Evolutionary conservation across 1,140 invertebrate species (phyloP), one percentile per base, ranked within the genome.

Genomic region (Pararge aegeria): DNA sequence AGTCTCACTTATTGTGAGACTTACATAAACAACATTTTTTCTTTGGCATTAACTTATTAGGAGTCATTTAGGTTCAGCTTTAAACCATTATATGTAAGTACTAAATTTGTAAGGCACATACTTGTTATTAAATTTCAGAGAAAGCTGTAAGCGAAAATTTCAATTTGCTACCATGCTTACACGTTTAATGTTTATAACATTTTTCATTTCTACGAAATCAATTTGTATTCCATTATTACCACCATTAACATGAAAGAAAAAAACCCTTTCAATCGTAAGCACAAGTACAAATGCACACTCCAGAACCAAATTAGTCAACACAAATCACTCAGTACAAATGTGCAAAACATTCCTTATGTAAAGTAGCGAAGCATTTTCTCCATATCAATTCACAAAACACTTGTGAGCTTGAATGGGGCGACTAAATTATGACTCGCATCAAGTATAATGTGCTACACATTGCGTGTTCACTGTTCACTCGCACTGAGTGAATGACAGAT

Each of bases 361-460:
- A 55, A 48, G 21, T 50, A 51, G 18, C 42, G n/a, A 9, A 2
- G 51, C 51, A 48, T 54, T 61, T 61, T 61, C 51, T 42, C 51
- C 29, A 50, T 55, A 61, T 61, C 59, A 61, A 61, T 55, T 61
- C 55, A 55, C 44, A 50, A 54, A 61, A 37, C 59, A 61, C 59
- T 61, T 61, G 59, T 55, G 34, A 55, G 52, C 51, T 20, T 42
- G 52, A 55, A 61, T 55, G 52, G 37, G 42, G 58, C 52, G 29
- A 24, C 44, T 61, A 61, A 61, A 61, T 61, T 61, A 61, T 55
- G 59, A 61, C 53, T 61, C 46, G 52, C 59, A 55, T 51, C 44
- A 51, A 54, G 51, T 24, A 30, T 55, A 61, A 51, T 38, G 58
- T 42, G 30, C 46, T 55, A 61, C 46, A 61, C 52, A 55, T 55